Percentiles rank a stretch among this genome's conserved stretches.
These are phyloP conservation scores for Chrysocyon brachyurus DNA, from an alignment of 2,797 vertebrate genomes.

Conservation along the genomic window DNA sequence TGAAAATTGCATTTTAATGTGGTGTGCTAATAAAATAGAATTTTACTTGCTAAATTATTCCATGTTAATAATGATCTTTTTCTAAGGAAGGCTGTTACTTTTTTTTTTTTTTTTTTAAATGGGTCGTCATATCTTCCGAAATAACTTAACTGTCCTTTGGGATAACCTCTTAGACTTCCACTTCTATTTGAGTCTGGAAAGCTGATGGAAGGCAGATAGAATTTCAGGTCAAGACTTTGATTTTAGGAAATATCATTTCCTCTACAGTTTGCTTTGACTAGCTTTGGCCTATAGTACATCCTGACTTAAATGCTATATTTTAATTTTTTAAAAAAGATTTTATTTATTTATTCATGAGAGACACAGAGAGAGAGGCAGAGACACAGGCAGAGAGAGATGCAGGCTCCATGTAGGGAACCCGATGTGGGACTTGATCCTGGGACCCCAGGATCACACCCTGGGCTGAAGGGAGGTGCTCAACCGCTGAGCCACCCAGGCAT, in stretches of 20 bases:
- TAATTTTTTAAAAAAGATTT: too few relatives aligned
- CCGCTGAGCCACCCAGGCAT: too few relatives aligned
- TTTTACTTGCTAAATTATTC: constrained; percentile 66
- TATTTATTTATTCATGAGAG: too few relatives aligned
- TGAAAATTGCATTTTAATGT: constrained; percentile 77
- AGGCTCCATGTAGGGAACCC: too few relatives aligned
- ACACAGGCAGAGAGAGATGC: too few relatives aligned
- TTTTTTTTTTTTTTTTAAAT: not conserved
- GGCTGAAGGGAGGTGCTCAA: too few relatives aligned
- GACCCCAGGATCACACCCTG: too few relatives aligned
- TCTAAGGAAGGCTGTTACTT: constrained; percentile 9
- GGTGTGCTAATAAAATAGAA: constrained; percentile 56
- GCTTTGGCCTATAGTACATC: not conserved
- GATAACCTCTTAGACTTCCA: constrained; percentile 22
- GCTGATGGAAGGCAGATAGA: not conserved
- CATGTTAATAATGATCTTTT: constrained; percentile 61
- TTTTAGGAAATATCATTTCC: constrained; percentile 17
- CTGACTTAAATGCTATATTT: not conserved
- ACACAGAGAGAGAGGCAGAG: too few relatives aligned
- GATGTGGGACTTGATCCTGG: too few relatives aligned
- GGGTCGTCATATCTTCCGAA: constrained; percentile 47
- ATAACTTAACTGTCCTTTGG: constrained; percentile 10
- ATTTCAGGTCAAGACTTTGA: constrained; percentile 41
- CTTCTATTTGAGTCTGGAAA: constrained; percentile 20
- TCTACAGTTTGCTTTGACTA: not conserved